Conservation (phyloP, 2,888 invertebrate genomes). For the Chrysolina americana region DNA sequence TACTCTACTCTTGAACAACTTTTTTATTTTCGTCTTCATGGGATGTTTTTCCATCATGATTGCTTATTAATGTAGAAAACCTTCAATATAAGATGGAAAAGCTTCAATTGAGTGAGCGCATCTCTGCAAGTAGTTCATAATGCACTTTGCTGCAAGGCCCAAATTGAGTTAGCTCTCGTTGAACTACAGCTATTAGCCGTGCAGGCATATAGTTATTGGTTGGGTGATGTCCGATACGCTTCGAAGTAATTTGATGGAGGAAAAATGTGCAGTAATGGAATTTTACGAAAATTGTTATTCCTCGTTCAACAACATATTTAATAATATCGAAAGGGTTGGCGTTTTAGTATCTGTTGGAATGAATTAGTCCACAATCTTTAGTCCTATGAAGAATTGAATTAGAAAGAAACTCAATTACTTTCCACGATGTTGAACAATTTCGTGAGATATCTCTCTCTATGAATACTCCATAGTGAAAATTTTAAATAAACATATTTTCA, state of each 20-base stretch:
- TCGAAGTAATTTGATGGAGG: not conserved
- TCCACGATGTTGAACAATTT: too few species aligned
- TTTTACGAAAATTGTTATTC: not conserved
- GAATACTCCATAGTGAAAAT: too few species aligned
- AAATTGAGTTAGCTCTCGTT: slow-evolving; percentile 6
- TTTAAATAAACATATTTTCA: too few species aligned
- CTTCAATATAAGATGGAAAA: not conserved
- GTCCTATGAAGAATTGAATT: too few species aligned
- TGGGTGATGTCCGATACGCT: not conserved
- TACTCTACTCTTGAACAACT: too few species aligned
- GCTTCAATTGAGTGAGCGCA: not conserved
- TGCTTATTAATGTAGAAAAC: not conserved
- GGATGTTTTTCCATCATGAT: not conserved
- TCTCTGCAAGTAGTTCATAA: not conserved
- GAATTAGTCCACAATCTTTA: too few species aligned
- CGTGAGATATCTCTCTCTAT: too few species aligned
- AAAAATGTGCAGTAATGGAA: not conserved
- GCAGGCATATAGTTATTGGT: not conserved
- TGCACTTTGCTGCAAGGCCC: not conserved
- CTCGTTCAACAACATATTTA: too few species aligned
- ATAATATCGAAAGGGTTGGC: too few species aligned
- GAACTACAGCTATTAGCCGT: not conserved
- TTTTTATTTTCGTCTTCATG: too few species aligned
- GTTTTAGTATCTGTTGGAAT: too few species aligned
- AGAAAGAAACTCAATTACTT: too few species aligned